A percentile compares a stretch with the other conserved stretches of the same genome.
Conservation (phyloP, 1,140 invertebrate genomes). For the Oncopodura yosiiana region DNA sequence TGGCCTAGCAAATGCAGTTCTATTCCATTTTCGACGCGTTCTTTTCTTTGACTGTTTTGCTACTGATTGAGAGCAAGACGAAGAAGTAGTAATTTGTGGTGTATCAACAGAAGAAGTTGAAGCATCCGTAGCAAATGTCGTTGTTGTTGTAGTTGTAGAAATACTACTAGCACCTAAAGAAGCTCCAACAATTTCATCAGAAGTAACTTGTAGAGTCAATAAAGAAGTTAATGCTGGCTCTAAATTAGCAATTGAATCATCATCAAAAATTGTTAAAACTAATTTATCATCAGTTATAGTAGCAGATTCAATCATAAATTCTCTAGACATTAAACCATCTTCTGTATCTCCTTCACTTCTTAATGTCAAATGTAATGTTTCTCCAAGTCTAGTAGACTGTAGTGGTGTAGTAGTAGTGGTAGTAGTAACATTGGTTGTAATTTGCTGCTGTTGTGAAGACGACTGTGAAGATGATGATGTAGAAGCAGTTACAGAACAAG, state of each 20-base stretch:
- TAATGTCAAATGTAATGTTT: not conserved
- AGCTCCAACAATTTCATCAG: too few relatives aligned
- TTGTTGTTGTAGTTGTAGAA: too few relatives aligned
- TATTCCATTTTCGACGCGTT: conserved; percentile 27
- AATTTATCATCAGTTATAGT: conserved; percentile 18
- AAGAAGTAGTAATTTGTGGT: not conserved
- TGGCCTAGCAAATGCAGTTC: conserved; percentile 24
- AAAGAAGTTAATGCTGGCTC: not conserved
- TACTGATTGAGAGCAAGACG: not conserved
- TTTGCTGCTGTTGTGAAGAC: conserved; percentile 7
- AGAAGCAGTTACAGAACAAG: too few relatives aligned
- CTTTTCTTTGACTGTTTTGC: conserved; percentile 7
- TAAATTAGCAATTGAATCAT: conserved; percentile 3
- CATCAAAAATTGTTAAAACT: conserved; percentile 13
- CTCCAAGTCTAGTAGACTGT: not conserved
- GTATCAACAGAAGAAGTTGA: too few relatives aligned
- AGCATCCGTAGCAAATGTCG: too few relatives aligned
- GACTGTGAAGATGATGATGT: conserved; percentile 2
- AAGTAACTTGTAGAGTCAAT: not conserved
- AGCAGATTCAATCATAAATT: conserved; percentile 19
- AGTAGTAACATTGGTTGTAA: not conserved
- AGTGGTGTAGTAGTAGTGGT: not conserved
- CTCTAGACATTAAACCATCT: too few relatives aligned
- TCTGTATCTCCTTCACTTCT: not conserved
- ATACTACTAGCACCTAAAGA: too few relatives aligned